Percentiles rank a stretch among this genome's conserved stretches.
Conservation (phyloP, 1,140 invertebrate genomes). For the Drosophila willistoni region DNA sequence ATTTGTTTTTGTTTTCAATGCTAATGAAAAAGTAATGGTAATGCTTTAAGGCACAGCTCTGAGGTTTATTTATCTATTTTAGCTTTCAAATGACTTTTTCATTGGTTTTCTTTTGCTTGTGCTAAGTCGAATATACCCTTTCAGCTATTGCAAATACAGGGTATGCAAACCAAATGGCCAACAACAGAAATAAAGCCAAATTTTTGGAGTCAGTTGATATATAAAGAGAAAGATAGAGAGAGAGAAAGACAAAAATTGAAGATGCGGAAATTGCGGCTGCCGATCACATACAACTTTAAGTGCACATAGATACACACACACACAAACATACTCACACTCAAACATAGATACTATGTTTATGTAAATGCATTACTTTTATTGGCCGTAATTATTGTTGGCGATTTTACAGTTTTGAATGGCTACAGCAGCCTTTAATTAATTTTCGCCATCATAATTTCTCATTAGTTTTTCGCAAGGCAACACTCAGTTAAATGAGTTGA, state of each 20-base stretch:
- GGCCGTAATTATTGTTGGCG: conserved; percentile 21
- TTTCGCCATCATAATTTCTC: conserved; percentile 70
- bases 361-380: conserved; percentile 61
- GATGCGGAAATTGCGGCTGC: conserved; percentile 14
- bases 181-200: conserved; percentile 15
- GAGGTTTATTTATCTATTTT: too few relatives aligned
- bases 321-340: neutral
- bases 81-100: neutral
- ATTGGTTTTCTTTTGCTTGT: neutral
- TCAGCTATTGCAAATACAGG: neutral
- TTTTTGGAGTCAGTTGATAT: conserved; percentile 9
- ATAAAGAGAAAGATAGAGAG: neutral
- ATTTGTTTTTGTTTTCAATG: too few relatives aligned
- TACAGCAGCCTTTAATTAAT: conserved; percentile 65
- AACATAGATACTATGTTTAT: conserved; percentile 26
- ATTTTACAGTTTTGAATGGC: conserved; percentile 19
- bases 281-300: conserved; percentile 9
- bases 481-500: conserved; percentile 75
- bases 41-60: too few relatives aligned
- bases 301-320: neutral
- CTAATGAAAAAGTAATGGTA: too few relatives aligned
- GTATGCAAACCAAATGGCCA: conserved; percentile 1
- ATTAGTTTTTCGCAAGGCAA: conserved; percentile 52
- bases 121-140: neutral
- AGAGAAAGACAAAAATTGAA: neutral